These are phyloP conservation scores for Hermaeophaga mercurialis DNA, from an alignment of 2,888 invertebrate genomes.

Conservation along the genomic window DNA sequence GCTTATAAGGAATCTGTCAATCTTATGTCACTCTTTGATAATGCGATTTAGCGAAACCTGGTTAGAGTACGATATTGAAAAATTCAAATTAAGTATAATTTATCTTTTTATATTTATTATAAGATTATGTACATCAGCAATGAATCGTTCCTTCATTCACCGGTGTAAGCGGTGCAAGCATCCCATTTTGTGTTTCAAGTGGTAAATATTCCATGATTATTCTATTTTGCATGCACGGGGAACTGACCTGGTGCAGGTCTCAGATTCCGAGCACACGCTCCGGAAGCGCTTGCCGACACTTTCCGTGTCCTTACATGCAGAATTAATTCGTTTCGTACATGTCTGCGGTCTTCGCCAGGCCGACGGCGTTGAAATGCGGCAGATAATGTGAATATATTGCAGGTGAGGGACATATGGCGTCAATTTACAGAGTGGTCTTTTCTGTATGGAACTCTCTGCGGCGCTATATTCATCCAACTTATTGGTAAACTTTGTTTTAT, in stretches of 20 bases:
- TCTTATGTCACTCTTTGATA: too few relatives aligned
- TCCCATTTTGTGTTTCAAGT: background rate
- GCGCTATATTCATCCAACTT: too few relatives aligned
- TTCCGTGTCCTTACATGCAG: conserved; percentile 22
- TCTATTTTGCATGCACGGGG: background rate
- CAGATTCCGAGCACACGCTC: conserved; percentile 18
- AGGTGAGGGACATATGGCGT: conserved; percentile 5
- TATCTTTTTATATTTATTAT: too few relatives aligned
- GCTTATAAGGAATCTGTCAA: too few relatives aligned
- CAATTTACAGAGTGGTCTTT: background rate
- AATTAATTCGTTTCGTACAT: conserved; percentile 25
- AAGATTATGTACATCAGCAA: too few relatives aligned
- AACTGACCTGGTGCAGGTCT: background rate
- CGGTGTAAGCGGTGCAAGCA: background rate
- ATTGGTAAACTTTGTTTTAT: too few relatives aligned
- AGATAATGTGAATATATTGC: conserved; percentile 20
- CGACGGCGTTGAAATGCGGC: conserved; percentile 18
- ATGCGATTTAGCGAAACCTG: too few relatives aligned
- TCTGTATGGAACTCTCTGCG: too few relatives aligned
- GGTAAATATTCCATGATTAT: background rate
- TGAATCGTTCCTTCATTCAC: background rate
- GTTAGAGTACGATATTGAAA: too few relatives aligned
- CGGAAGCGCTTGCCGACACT: conserved; percentile 21
- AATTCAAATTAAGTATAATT: too few relatives aligned
- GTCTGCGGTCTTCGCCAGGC: conserved; percentile 15